Conservation (phyloP, 2,113 vertebrate genomes). For the Chunga burmeisteri region DNA sequence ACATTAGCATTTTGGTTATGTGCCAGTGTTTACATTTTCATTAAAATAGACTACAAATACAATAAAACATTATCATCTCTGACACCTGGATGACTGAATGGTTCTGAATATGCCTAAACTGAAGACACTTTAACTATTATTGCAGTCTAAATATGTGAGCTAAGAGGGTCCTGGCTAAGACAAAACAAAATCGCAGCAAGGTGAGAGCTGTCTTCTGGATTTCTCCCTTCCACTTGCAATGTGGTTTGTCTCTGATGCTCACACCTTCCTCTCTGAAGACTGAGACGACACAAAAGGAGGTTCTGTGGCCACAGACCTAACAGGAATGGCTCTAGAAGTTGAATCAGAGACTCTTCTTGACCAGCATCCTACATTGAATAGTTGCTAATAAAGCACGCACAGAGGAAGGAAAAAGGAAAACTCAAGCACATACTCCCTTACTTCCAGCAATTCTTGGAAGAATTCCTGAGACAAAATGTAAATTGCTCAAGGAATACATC, state of each 20-base stretch:
- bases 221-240: neutral
- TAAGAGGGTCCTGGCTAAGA: neutral
- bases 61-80: neutral
- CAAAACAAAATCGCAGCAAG: neutral
- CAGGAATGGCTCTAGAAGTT: neutral
- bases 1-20: neutral
- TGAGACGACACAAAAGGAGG: neutral
- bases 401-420: neutral
- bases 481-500: neutral
- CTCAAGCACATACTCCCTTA: neutral
- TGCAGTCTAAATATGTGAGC: neutral
- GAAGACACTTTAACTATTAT: neutral
- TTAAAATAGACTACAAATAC: neutral
- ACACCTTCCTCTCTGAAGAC: neutral
- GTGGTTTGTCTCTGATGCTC: neutral
- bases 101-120: neutral
- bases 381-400: neutral
- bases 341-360: neutral
- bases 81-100: neutral
- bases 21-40: neutral
- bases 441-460: neutral
- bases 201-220: neutral
- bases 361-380: neutral
- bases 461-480: neutral
- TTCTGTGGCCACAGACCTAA: neutral